These are phyloP conservation scores for Halichondria panicea DNA, from an alignment of 37 sponge, comb jelly and placozoan species.

Conservation along the genomic window DNA sequence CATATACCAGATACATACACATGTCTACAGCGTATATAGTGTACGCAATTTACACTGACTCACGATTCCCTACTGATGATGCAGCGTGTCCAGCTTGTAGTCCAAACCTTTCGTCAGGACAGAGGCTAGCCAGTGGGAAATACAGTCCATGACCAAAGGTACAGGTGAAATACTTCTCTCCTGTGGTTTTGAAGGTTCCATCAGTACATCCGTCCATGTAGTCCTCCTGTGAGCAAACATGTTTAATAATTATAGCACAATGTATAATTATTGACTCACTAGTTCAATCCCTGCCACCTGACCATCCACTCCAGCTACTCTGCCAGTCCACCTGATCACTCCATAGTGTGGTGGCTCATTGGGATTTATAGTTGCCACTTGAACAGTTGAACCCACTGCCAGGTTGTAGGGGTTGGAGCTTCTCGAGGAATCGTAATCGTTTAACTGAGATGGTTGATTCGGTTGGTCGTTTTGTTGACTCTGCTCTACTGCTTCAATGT, in stretches of 20 bases:
- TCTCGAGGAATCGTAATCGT: too few relatives aligned
- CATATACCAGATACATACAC: too few relatives aligned
- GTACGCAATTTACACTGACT: background rate
- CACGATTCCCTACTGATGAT: conserved; percentile 28
- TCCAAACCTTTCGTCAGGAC: conserved; percentile 57
- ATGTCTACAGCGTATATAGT: background rate
- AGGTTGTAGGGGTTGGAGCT: background rate
- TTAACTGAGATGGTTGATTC: too few relatives aligned
- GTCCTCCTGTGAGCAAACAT: conserved; percentile 52
- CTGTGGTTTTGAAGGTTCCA: conserved; percentile 46
- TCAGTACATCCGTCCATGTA: too few relatives aligned
- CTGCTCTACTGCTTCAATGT: too few relatives aligned
- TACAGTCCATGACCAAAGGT: conserved; percentile 43
- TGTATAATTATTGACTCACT: too few relatives aligned
- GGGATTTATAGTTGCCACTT: background rate
- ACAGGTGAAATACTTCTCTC: conserved; percentile 57
- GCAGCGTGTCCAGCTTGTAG: background rate
- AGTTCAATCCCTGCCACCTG: conserved; percentile 72
- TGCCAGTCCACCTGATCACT: conserved; percentile 67
- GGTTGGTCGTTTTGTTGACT: too few relatives aligned
- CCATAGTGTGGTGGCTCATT: conserved; percentile 27
- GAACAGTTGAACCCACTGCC: conserved; percentile 1
- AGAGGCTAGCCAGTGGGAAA: conserved; percentile 22
- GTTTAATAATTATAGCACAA: too few relatives aligned
- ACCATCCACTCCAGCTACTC: conserved; percentile 21